These are phyloP conservation scores for Microcebus murinus DNA, from an alignment of 2,113 vertebrate species.

Conservation along the genomic window DNA sequence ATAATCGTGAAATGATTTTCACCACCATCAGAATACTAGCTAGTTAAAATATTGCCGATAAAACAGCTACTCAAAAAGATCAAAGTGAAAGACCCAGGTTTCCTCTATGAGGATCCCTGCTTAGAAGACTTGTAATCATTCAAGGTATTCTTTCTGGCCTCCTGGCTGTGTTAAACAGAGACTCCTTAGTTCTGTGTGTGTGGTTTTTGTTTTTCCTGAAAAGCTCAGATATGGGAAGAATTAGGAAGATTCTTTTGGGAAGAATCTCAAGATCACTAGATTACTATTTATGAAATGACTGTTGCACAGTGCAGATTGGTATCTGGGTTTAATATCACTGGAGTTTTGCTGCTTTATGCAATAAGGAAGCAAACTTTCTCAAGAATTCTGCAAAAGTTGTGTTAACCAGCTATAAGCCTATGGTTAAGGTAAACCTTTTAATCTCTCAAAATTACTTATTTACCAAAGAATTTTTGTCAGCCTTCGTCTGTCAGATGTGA, in stretches of 20 bases:
- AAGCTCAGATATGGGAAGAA: neutral
- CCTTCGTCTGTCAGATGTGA: neutral
- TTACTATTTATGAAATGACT: neutral
- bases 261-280: neutral
- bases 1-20: neutral
- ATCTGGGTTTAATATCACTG: neutral
- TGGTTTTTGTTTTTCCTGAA: neutral
- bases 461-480: neutral
- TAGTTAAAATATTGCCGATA: neutral
- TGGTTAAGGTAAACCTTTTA: neutral
- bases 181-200: neutral
- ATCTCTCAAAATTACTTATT: neutral
- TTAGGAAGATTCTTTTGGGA: neutral
- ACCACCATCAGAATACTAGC: neutral
- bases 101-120: neutral
- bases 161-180: neutral
- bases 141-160: neutral
- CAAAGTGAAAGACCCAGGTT: neutral
- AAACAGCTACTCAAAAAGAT: neutral
- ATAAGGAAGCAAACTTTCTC: neutral
- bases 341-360: neutral
- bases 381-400: neutral
- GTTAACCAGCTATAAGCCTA: neutral
- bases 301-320: neutral
- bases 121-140: neutral